A percentile compares a stretch with the other conserved stretches of the same genome.
phyloP scores from a whole-genome alignment of 2,888 invertebrate species.

The Serripes groenlandicus region DNA sequence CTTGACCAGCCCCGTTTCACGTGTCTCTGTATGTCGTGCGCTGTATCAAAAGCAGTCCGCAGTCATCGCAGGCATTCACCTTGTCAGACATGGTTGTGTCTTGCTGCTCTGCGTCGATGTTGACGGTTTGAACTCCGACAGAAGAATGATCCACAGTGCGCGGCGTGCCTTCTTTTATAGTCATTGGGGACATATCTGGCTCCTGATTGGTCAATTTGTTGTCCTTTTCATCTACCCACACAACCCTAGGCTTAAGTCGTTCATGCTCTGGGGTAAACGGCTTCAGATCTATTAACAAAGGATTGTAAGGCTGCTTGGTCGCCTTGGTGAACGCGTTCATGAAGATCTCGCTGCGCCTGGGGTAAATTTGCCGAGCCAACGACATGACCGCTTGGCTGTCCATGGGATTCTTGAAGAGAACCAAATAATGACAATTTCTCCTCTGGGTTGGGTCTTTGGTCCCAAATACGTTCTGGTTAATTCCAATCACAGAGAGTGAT shows the following conservation, averaged over 20 bases:
- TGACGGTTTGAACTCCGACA: conserved; percentile 26
- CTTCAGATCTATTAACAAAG: conserved; percentile 27
- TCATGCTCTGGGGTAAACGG: conserved; percentile 28
- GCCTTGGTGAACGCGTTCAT: conserved; percentile 32
- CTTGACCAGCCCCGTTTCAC: conserved; percentile 38
- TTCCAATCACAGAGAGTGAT: conserved; percentile 12
- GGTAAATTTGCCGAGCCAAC: conserved; percentile 50
- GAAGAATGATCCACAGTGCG: conserved; percentile 16
- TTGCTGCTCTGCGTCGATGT: conserved; percentile 23
- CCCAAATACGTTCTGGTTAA: conserved; percentile 29
- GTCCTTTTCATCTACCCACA: background rate
- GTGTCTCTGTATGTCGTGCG: conserved; percentile 49
- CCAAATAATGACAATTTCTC: conserved; percentile 31
- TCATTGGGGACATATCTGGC: background rate
- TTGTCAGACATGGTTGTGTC: conserved; percentile 32
- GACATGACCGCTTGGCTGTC: conserved; percentile 9
- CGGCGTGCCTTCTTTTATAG: conserved; percentile 23
- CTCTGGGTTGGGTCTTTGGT: conserved; percentile 33
- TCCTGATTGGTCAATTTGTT: conserved; percentile 22
- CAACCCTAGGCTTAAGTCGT: conserved; percentile 2
- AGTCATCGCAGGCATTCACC: conserved; percentile 40
- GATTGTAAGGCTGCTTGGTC: conserved; percentile 27
- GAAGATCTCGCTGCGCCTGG: conserved; percentile 21
- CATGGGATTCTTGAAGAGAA: conserved; percentile 22
- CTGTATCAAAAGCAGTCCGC: conserved; percentile 36